A percentile compares a stretch with the other conserved stretches of the same genome.
Evolutionary conservation across 2,797 vertebrate species (phyloP).

Genomic region (Myripristis murdjan): DNA sequence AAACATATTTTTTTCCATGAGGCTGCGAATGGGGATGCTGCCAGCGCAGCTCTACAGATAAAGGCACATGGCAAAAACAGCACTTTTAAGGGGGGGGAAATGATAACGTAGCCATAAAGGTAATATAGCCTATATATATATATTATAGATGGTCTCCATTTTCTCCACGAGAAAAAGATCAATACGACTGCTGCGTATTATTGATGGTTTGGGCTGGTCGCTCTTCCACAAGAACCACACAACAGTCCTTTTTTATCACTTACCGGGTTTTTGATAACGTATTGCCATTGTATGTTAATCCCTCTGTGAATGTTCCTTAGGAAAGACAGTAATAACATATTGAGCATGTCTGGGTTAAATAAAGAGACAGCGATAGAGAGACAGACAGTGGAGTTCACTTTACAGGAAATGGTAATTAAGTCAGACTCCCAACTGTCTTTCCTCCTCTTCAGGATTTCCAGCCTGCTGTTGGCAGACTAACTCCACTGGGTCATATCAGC

Average conservation of each 20-base stretch:
- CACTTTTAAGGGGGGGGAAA: not conserved
- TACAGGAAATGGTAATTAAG: conserved; percentile 32
- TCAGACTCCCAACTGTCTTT: not conserved
- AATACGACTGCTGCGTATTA: not conserved
- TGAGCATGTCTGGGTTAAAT: not conserved
- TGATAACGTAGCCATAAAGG: not conserved
- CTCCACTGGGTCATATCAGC: not conserved
- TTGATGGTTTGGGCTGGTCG: conserved; percentile 29
- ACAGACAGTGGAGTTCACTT: conserved; percentile 10
- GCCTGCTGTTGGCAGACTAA: conserved; percentile 11
- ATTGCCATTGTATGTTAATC: conserved; percentile 52
- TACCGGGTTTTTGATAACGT: conserved; percentile 41
- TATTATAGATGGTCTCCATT: not conserved
- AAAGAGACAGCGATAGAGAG: not conserved
- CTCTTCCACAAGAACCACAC: conserved; percentile 9
- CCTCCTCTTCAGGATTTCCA: not conserved
- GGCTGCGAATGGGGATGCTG: conserved; percentile 6
- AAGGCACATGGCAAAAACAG: not conserved
- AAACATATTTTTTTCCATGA: conserved; percentile 20
- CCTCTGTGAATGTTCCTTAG: conserved; percentile 17
- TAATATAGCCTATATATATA: conserved; percentile 34
- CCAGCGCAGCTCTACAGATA: conserved; percentile 6
- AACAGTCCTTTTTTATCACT: conserved; percentile 16
- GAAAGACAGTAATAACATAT: conserved; percentile 11
- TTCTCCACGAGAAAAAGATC: conserved; percentile 3